Percentiles rank a stretch among this genome's conserved stretches.
phyloP scores from a whole-genome alignment of 30 jellyfish, hydroid and myxozoan genomes.

The Aurelia sp. region DNA sequence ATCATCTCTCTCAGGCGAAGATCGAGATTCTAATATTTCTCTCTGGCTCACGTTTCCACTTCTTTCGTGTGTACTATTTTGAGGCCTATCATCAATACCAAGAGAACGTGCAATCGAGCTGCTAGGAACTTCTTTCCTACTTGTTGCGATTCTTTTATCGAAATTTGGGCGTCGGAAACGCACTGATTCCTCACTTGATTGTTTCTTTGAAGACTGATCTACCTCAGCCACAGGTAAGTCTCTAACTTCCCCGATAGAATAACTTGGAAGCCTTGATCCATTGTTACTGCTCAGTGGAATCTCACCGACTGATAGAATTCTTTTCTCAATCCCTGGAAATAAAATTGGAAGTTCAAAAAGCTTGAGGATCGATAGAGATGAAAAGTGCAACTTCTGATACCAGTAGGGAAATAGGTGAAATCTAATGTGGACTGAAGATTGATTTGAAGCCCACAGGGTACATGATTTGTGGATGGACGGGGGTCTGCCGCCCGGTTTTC shows the following conservation, averaged over 20 bases:
- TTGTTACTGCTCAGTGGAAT: slow-evolving; percentile 7
- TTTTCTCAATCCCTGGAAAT: slow-evolving; percentile 24
- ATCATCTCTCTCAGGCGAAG: background rate
- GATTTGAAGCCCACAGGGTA: too few species aligned
- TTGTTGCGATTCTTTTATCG: background rate
- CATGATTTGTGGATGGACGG: too few species aligned
- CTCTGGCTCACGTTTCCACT: background rate
- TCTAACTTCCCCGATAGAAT: slow-evolving; percentile 57
- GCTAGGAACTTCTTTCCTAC: background rate
- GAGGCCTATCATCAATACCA: background rate
- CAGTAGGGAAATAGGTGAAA: too few species aligned
- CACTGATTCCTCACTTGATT: background rate
- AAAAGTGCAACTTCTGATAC: too few species aligned
- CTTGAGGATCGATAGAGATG: too few species aligned
- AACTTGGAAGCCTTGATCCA: slow-evolving; percentile 9
- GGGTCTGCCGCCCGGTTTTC: too few species aligned
- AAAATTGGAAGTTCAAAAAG: too few species aligned
- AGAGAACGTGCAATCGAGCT: background rate
- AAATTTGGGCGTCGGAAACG: background rate
- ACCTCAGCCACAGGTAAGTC: background rate
- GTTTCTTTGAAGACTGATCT: background rate
- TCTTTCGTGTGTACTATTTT: background rate
- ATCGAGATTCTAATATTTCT: background rate
- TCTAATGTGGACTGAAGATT: too few species aligned
- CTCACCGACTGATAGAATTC: slow-evolving; percentile 49